A percentile compares a stretch with the other conserved stretches of the same genome.
Conservation (phyloP, 2,888 invertebrate species). For the Periphyllus acericola region DNA sequence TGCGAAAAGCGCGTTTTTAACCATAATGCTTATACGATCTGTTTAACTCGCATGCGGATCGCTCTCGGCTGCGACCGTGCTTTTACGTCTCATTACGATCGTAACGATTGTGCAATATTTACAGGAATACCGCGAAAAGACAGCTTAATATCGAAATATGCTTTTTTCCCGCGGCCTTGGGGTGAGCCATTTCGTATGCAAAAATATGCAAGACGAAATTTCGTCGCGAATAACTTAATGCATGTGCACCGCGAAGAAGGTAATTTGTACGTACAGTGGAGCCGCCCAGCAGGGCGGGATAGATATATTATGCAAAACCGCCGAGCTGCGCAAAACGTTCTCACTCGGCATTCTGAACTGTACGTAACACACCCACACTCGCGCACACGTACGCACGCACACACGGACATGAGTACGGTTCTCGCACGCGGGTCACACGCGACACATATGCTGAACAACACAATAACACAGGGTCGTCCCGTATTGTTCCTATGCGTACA, state of each 20-base stretch:
- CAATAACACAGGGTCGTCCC: background rate
- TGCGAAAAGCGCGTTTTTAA: background rate
- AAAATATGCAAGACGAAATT: slow-evolving; percentile 32
- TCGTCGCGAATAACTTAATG: slow-evolving; percentile 6
- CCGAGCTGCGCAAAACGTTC: slow-evolving; percentile 13
- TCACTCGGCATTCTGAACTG: background rate
- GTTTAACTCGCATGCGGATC: background rate
- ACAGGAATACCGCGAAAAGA: too few relatives aligned
- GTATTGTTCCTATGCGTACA: background rate
- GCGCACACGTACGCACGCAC: background rate
- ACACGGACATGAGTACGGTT: background rate
- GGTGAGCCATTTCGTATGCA: slow-evolving; percentile 15
- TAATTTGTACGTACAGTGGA: slow-evolving; percentile 26
- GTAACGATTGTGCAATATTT: too few relatives aligned
- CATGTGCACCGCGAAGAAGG: background rate
- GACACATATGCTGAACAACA: background rate
- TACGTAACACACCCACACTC: background rate
- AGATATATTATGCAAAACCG: slow-evolving; percentile 34
- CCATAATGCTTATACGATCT: too few relatives aligned
- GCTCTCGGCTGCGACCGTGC: background rate
- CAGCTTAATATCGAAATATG: too few relatives aligned
- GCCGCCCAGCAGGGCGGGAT: background rate
- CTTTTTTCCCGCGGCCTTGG: background rate
- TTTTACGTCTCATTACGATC: background rate
- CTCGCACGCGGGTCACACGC: background rate